Evolutionary conservation across 2,113 vertebrate species (phyloP).

Genomic region (Thryonomys swinderianus): DNA sequence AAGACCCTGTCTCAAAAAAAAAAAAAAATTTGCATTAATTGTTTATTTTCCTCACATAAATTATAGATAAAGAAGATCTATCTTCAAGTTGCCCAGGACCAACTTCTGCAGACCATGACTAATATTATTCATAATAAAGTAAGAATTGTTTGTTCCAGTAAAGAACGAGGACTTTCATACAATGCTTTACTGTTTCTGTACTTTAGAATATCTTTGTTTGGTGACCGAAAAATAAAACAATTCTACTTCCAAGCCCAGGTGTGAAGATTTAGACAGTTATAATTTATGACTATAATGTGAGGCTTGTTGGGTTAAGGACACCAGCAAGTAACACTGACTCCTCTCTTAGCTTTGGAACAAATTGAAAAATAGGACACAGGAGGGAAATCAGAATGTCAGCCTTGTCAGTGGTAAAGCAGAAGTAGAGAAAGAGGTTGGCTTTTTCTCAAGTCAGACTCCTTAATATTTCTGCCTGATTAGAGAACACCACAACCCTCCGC

Average conservation of each 20-base stretch:
- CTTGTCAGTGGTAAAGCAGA: neutral
- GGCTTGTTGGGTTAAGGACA: neutral
- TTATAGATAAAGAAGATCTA: constrained; percentile 92
- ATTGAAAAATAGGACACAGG: neutral
- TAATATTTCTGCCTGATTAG: neutral
- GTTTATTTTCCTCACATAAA: constrained; percentile 56
- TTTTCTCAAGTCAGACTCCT: neutral
- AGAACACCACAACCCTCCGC: neutral
- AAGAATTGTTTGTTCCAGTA: neutral
- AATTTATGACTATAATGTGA: neutral
- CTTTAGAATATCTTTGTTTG: constrained; percentile 2
- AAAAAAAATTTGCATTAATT: constrained; percentile 19
- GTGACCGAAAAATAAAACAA: constrained; percentile 11
- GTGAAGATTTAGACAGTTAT: neutral
- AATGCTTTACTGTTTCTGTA: constrained; percentile 31
- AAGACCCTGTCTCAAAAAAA: no score
- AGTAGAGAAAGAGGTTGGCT: neutral
- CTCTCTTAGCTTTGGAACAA: constrained; percentile 10
- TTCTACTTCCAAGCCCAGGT: constrained; percentile 8
- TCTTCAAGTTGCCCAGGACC: constrained; percentile 94
- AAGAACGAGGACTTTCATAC: neutral
- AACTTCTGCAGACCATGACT: constrained; percentile 93
- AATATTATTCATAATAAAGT: constrained; percentile 69
- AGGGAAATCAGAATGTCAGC: neutral
- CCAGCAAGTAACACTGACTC: neutral